Evolutionary conservation across 2,888 invertebrate species (phyloP), one percentile per base, ranked within the genome.

Genomic region (Terebella lapidaria): DNA sequence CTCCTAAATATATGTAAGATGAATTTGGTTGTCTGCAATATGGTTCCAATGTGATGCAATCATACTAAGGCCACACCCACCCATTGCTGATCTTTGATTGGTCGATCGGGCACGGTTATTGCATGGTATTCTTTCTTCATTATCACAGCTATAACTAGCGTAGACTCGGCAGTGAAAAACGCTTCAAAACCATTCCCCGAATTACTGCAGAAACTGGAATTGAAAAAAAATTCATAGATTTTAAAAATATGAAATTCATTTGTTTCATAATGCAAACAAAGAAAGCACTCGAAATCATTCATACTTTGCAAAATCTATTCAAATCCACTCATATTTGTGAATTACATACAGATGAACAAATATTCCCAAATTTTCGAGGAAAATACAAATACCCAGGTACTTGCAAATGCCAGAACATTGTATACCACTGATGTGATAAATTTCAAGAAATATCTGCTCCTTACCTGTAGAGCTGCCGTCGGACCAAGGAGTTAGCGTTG

Each of bases 151-250:
- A 86, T 82, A 2, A 85, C 83, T 29, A 87, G 78, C 59, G 81
- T 81, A 28, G 84, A 84, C 68, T 83, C 83, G 46, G 81, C 76
- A 51, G 84, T 84, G 49, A 87, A 80, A 72, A 86, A 87, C 2
- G 85, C 82, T 72, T 87, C 86, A 66, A 86, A 84, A 1, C 87
- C 86, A 30, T 81, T 80, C 2, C 85, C 84, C 60, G 80, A 77
- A 62, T 72, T 77, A 1, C 84, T 84, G 35, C 81, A 76, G 61
- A 86, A 75, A 62, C 86, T 86, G 69, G 35, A 30, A 54, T 15
- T 10, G 28, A 10, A 10, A 54, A 45, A 24, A 47, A 27, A 26
- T 15, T n/a, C n/a, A n/a, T n/a, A n/a, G n/a, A n/a, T n/a, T n/a
- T 10, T 15, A 10, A 22, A 51, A 20, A 51, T 51, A 22, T 20